Conservation (phyloP, 2,888 invertebrate genomes). For the Horisme vitalbata region DNA sequence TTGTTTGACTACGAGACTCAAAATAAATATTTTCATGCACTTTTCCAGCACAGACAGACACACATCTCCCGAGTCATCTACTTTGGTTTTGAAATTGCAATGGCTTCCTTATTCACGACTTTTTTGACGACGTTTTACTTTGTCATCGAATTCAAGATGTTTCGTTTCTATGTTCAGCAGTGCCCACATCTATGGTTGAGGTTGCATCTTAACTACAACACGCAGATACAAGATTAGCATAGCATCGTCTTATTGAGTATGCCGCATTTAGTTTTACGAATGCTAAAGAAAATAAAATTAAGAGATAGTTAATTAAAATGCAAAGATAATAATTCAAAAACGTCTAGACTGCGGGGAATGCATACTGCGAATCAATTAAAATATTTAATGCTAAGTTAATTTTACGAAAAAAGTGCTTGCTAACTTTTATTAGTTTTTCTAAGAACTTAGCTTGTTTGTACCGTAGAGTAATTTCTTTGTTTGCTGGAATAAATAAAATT, state of each 20-base stretch:
- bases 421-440: too few species aligned
- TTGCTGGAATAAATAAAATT: too few species aligned
- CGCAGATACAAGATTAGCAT: constrained; percentile 40
- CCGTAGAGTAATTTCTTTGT: too few species aligned
- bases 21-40: too few species aligned
- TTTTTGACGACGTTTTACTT: too few species aligned
- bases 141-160: too few species aligned
- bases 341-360: constrained; percentile 20
- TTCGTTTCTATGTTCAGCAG: neutral
- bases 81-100: too few species aligned
- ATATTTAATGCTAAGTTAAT: constrained; percentile 1
- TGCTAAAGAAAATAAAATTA: constrained; percentile 8
- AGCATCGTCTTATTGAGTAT: constrained; percentile 29
- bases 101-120: too few species aligned
- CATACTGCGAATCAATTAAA: constrained; percentile 7
- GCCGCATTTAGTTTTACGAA: constrained; percentile 14
- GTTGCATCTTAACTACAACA: constrained; percentile 46
- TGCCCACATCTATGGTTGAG: constrained; percentile 9
- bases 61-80: too few species aligned
- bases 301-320: constrained; percentile 1
- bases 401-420: neutral
- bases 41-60: too few species aligned
- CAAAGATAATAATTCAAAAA: constrained; percentile 5
- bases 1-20: too few species aligned
- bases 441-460: too few species aligned